Percentiles rank a stretch among this genome's conserved stretches.
Conservation (phyloP, 2,888 invertebrate genomes). For the Oasisia sp. region DNA sequence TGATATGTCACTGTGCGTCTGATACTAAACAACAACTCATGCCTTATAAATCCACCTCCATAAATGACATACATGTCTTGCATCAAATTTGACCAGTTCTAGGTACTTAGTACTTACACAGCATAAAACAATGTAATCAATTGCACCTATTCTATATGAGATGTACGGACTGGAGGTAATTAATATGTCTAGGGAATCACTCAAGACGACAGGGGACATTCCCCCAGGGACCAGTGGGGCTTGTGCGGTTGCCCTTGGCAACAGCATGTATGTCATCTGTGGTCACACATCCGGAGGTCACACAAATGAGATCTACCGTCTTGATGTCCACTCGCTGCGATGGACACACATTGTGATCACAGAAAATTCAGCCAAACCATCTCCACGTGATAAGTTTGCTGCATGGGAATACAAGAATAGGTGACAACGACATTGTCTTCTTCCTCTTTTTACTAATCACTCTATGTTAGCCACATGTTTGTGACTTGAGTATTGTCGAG, state of each 20-base stretch:
- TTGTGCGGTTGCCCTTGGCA: constrained; percentile 44
- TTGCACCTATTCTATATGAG: not conserved
- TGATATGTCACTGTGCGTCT: no score
- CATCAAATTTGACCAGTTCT: no score
- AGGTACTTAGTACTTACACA: not conserved
- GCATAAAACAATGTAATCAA: no score
- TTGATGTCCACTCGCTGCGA: constrained; percentile 51
- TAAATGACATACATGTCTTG: no score
- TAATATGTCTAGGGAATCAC: constrained; percentile 37
- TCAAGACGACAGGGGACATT: constrained; percentile 43
- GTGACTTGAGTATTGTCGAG: no score
- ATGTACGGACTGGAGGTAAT: not conserved
- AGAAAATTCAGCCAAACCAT: constrained; percentile 37
- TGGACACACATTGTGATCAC: constrained; percentile 50
- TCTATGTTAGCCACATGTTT: no score
- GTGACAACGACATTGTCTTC: constrained; percentile 41
- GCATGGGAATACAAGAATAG: constrained; percentile 52
- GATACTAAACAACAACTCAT: no score
- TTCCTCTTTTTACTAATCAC: no score
- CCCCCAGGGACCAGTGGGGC: constrained; percentile 61
- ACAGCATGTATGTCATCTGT: constrained; percentile 57
- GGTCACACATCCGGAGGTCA: constrained; percentile 54
- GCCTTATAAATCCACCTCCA: no score
- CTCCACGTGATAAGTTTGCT: constrained; percentile 57
- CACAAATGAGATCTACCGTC: constrained; percentile 51